Evolutionary conservation across 2,113 vertebrate genomes (phyloP), one percentile per base, ranked within the genome.

Genomic region (Urocitellus parryii): DNA sequence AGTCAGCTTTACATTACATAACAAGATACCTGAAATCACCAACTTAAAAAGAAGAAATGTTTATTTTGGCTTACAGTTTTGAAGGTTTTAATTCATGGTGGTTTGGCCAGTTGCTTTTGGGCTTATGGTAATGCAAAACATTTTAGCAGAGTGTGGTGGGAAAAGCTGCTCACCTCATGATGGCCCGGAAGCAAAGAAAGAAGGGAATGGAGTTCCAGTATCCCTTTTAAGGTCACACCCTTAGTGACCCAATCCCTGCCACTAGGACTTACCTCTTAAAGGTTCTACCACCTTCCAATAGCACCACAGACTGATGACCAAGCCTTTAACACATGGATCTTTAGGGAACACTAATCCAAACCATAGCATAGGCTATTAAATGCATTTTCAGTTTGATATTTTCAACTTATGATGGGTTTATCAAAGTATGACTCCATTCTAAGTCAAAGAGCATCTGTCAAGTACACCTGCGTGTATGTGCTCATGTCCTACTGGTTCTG

Each of bases 51-150:
- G 32, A 63, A 9, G 17, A 94, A 74, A 61, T 63, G 37, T 18
- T 94, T 73, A 73, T 94, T 76, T 94, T 32, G 14, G 84, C 61
- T 76, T n/a, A 76, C 22, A 56, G 18, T 51, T 83, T 83, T 94
- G 42, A 63, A 74, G 25, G 34, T 67, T 80, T 89, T 3, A 11
- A 5, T 68, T 10, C 22, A 37, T 39, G n/a, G 3, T 27, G 53
- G 9, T 25, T 76, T 74, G 78, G 56, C 16, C 4, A 6, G 17
- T 34, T 42, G 53, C 42, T 53, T 51, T 39, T 11, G 53, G 17
- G 34, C 34, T 27, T 94, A 11, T 88, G 29, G 29, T 32, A 61
- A 34, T n/a, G 25, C 34, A 53, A 10, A 53, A 27, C 18, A 42
- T 42, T 53, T 25, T 34, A 58, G 7, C 27, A 77, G n/a, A 27